A percentile compares a stretch with the other conserved stretches of the same genome.
phyloP scores from a whole-genome alignment of 2,888 invertebrate genomes.

The Dexiosoma caninum region DNA sequence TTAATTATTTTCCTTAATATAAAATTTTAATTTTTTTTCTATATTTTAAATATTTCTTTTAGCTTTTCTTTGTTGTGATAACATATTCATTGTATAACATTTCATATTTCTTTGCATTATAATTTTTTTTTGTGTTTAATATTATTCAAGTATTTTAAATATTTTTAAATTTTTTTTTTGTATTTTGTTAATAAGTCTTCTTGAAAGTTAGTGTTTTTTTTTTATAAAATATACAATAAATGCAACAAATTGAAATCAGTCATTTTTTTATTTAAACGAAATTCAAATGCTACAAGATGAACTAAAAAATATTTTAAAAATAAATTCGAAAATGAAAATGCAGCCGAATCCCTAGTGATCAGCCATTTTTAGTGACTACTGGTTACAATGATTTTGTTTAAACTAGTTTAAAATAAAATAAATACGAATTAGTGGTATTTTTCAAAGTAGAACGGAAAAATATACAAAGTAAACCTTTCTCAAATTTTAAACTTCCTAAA shows the following conservation, averaged over 20 bases:
- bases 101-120: constrained; percentile 56
- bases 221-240: constrained; percentile 59
- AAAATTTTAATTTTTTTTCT: constrained; percentile 14
- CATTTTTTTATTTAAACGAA: constrained; percentile 26
- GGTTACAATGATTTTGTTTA: too few species aligned
- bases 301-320: background rate
- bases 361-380: too few species aligned
- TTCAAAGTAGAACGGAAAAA: too few species aligned
- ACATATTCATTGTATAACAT: constrained; percentile 57
- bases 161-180: constrained; percentile 33
- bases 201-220: constrained; percentile 43
- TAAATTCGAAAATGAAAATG: background rate
- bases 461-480: too few species aligned
- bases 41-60: background rate
- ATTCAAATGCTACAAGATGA: background rate
- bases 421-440: too few species aligned
- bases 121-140: too few species aligned
- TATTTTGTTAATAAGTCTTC: constrained; percentile 48
- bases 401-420: too few species aligned
- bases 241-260: constrained; percentile 62
- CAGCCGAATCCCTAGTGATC: too few species aligned
- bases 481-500: too few species aligned
- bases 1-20: constrained; percentile 30
- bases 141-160: background rate
- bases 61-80: constrained; percentile 5